Evolutionary conservation across 1,140 invertebrate species (phyloP).

Genomic region (Megathymus violae): DNA sequence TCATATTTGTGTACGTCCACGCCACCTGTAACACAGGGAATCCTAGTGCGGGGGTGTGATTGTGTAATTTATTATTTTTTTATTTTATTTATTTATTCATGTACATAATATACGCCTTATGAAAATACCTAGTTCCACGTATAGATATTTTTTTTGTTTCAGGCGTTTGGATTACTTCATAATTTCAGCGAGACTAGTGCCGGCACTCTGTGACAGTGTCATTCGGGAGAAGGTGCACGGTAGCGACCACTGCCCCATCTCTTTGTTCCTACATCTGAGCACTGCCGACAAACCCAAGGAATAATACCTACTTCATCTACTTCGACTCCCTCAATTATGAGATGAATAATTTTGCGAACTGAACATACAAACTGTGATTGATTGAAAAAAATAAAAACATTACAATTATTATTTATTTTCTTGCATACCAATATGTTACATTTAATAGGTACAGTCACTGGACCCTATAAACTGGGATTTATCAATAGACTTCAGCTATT

Average conservation of each 20-base stretch:
- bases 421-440: background rate
- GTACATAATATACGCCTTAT: no score
- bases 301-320: conserved; percentile 37
- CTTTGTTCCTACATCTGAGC: conserved; percentile 85
- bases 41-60: no score
- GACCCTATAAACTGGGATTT: no score
- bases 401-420: background rate
- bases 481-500: no score
- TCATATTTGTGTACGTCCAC: no score
- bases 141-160: no score
- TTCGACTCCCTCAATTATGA: background rate
- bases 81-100: no score
- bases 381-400: conserved; percentile 32
- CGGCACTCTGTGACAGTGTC: conserved; percentile 91
- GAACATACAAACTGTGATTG: conserved; percentile 10
- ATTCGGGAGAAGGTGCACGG: conserved; percentile 90
- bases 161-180: conserved; percentile 98
- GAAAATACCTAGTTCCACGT: no score
- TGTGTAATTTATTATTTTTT: no score
- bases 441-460: no score
- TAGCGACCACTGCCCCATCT: conserved; percentile 95
- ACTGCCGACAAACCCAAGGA: conserved; percentile 75
- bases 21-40: no score
- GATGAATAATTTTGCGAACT: background rate
- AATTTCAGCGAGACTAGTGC: conserved; percentile 90